Percentiles rank a stretch among this genome's conserved stretches.
Evolutionary conservation across 2,888 invertebrate genomes (phyloP).

Genomic region (Mimas tiliae): DNA sequence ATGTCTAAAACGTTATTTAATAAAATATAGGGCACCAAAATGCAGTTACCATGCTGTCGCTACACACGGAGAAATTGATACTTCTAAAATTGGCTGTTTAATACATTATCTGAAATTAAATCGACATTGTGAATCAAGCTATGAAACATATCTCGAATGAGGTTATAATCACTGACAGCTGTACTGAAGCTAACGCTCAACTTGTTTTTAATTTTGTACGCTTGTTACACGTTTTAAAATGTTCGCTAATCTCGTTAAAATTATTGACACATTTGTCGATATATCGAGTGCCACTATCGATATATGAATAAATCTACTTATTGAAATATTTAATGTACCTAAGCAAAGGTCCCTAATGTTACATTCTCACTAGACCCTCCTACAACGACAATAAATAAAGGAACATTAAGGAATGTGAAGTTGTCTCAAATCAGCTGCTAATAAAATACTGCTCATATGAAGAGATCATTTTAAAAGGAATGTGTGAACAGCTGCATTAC

Average conservation of each 20-base stretch:
- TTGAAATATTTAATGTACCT: slow-evolving; percentile 5
- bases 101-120: no score
- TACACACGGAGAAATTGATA: no score
- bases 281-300: slow-evolving; percentile 16
- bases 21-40: no score
- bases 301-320: slow-evolving; percentile 2
- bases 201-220: neutral
- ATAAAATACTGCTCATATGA: slow-evolving; percentile 21
- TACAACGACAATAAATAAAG: slow-evolving; percentile 43
- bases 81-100: no score
- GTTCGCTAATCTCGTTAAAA: neutral
- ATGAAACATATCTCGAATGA: neutral
- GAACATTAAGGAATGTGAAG: slow-evolving; percentile 39
- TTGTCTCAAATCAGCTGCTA: slow-evolving; percentile 37
- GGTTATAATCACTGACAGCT: neutral
- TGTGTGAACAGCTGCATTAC: slow-evolving; percentile 17
- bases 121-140: no score
- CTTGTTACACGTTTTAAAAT: neutral
- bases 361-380: slow-evolving; percentile 48
- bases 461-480: slow-evolving; percentile 29
- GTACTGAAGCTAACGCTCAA: neutral
- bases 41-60: no score
- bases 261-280: neutral
- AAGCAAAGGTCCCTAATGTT: slow-evolving; percentile 24
- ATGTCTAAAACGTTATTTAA: no score